Evolutionary conservation across 30 jellyfish, hydroid and myxozoan species (phyloP).

Genomic region (Pseudorhiza aurosa): DNA sequence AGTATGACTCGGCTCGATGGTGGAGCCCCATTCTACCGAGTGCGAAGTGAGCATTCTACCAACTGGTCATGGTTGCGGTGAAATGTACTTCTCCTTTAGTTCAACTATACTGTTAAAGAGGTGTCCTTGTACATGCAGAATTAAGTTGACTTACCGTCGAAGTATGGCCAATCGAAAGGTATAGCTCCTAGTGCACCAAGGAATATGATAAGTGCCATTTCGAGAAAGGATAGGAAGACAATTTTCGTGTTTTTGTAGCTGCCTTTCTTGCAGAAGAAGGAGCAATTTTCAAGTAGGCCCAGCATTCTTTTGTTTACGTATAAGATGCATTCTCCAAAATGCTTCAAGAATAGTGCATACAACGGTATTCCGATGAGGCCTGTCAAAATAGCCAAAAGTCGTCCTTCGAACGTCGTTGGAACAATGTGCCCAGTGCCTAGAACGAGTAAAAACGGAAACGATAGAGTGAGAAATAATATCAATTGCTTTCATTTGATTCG

Average conservation of each 20-base stretch:
- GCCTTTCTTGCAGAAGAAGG: background rate
- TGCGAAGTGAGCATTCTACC: too few species aligned
- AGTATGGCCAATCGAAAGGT: slow-evolving; percentile 69
- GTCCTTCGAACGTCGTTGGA: slow-evolving; percentile 64
- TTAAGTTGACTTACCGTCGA: slow-evolving; percentile 65
- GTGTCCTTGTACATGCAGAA: too few species aligned
- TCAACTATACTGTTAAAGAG: too few species aligned
- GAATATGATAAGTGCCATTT: slow-evolving; percentile 43
- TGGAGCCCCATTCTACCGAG: too few species aligned
- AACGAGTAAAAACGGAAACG: background rate
- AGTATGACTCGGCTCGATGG: too few species aligned
- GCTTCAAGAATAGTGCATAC: slow-evolving; percentile 66
- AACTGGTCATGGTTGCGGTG: too few species aligned
- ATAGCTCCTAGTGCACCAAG: slow-evolving; percentile 73
- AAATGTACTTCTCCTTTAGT: too few species aligned
- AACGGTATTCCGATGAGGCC: slow-evolving; percentile 66
- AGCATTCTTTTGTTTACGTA: slow-evolving; percentile 30
- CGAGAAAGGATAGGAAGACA: slow-evolving; percentile 43
- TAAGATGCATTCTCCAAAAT: slow-evolving; percentile 64
- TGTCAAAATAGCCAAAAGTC: slow-evolving; percentile 51
- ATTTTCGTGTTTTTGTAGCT: slow-evolving; percentile 35
- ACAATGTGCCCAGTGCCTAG: slow-evolving; percentile 63
- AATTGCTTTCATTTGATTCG: too few species aligned
- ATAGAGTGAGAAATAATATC: too few species aligned
- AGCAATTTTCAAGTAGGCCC: background rate